Evolutionary conservation across 2,888 invertebrate species (phyloP).

Genomic region (Phlogophora meticulosa): DNA sequence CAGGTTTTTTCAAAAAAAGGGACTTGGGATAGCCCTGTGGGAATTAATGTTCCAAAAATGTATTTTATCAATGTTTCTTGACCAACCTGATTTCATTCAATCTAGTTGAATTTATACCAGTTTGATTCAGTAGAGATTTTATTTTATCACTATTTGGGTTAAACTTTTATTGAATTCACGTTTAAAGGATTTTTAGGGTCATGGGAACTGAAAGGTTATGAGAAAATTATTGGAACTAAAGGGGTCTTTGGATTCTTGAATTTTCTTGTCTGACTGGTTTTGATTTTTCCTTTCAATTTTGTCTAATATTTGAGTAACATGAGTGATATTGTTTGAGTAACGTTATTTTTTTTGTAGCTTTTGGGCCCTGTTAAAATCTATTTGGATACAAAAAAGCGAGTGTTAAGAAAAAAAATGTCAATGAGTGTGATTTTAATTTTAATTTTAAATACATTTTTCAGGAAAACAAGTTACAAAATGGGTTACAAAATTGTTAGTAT

Average conservation of each 20-base stretch:
- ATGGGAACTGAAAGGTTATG: slow-evolving; percentile 72
- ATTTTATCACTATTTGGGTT: slow-evolving; percentile 59
- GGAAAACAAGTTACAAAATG: no score
- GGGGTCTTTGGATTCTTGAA: background rate
- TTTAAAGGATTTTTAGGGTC: slow-evolving; percentile 66
- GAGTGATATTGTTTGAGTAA: background rate
- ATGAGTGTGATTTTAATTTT: no score
- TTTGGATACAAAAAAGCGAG: no score
- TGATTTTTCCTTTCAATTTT: background rate
- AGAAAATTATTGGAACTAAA: slow-evolving; percentile 46
- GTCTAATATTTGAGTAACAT: no score
- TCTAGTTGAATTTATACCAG: slow-evolving; percentile 75
- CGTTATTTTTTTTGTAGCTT: no score
- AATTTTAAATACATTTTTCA: no score
- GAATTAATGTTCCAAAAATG: slow-evolving; percentile 72
- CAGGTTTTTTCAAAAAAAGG: slow-evolving; percentile 77
- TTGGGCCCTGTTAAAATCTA: no score
- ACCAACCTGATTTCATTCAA: slow-evolving; percentile 75
- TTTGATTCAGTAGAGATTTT: slow-evolving; percentile 68
- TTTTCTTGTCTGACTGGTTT: slow-evolving; percentile 18
- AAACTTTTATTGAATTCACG: slow-evolving; percentile 60
- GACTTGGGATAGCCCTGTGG: slow-evolving; percentile 69
- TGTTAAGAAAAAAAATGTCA: no score
- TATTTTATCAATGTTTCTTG: slow-evolving; percentile 67
- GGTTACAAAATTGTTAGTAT: no score